Evolutionary conservation across 2,113 vertebrate genomes (phyloP), one percentile per base, ranked within the genome.

Genomic region (Oncorhynchus tshawytscha): DNA sequence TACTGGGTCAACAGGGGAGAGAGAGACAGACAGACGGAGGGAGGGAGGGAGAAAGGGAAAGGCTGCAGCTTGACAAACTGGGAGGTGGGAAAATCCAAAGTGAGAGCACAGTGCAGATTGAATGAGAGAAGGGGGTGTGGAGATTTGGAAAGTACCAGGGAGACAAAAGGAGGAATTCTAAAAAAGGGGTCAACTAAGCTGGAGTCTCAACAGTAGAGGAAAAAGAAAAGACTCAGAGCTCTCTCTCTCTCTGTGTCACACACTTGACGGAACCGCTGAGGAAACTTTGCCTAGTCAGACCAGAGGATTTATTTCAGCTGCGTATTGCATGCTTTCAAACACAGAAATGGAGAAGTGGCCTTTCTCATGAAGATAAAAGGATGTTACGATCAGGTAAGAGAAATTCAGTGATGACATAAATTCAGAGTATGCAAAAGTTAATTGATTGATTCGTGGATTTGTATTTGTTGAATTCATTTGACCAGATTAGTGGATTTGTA

Each of bases 311-410:
- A 62, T 67, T 27, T 54, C 15, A 54, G 82, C 86, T 85, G 88
- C 83, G 78, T 67, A 80, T n/a, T 72, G 85, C 82, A 79, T 87
- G 80, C 81, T 24, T 62, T 84, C 85, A 80, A 81, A 77, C 78
- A 86, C 80, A 89, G 90, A 90, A 86, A 92, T 92, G 92, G 90
- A 89, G 87, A 92, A 84, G 78, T 85, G 88, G 83, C 83, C 88
- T 66, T 88, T 86, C 88, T 85, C 80, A 67, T 83, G 88, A 89
- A 90, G 90, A 91, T 93, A 91, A 91, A 93, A 93, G 91, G 90
- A 94, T 94, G 93, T 89, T 87, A 92, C 90, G 87, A 82, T 86
- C 85, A 94, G 93, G 92, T 93, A 83, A 91, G 89, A n/a, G 29
- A 45, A 5, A 18, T 54, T 54, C 51, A 54, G 51, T 54, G 51